Base-by-base conservation (phyloP, 1,140 invertebrate genomes). In the Drosophila busckii region DNA sequence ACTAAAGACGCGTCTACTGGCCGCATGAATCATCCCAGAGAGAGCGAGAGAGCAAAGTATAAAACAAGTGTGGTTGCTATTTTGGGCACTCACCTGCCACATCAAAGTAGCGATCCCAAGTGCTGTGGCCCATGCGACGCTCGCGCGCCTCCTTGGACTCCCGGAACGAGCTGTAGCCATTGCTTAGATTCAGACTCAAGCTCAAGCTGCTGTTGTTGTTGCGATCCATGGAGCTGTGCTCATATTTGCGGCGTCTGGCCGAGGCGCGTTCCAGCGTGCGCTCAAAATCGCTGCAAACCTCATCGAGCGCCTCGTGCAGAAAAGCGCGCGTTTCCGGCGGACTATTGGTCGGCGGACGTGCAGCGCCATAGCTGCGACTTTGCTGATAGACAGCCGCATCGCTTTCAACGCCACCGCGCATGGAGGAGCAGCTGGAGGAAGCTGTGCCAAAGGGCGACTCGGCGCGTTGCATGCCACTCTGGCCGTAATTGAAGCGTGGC, bases 211-310 rank as follows among this genome's bases (percentile, higher is more conserved):
- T 82, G 34, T 86, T 86, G 12, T 86, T 86, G 13, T 86, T 86
- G 5, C 84, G 67, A 61, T 86, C 84, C 55, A 76, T 86, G 44
- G 69, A 58, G 5, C 20, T 20, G 2, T 59, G 28, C 20, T 32
- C 40, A 3, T 19, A 20, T 34, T 84, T 86, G n/a, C 82, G 73
- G n/a, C 65, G 52, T 26, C 40, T 73, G 3, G 71, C 53, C 19
- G 84, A 86, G 7, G 91, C 89, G 45, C 90, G 88, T 48, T 90
- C 89, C 52, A 93, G 87, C 8, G 92, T 92, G 34, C 91, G 90
- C 85, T 94, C 93, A 82, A 94, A 94, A 73, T 94, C 93, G n/a
- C 89, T 88, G 34, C 93, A 91, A 8, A 92, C 92, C 80, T 93
- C 91, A 58, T 91, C 89, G 52, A 93, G 88, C 13, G 87, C 88